Conservation (phyloP, 2,888 invertebrate species). For the Coelopa pilipes region DNA sequence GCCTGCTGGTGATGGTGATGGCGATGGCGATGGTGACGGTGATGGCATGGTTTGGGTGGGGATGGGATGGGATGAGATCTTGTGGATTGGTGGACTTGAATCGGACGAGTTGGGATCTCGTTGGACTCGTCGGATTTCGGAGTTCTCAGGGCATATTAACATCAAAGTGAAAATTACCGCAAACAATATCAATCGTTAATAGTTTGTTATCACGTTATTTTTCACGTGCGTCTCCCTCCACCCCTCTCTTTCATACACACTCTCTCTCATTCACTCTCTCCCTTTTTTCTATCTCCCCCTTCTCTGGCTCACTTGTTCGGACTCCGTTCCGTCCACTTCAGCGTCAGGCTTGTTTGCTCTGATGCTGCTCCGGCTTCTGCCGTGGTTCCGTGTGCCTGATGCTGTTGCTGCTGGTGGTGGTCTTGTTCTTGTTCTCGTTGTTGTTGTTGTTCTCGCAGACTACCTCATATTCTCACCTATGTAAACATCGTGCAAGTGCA, state of each 20-base stretch:
- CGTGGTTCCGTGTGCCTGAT: background rate
- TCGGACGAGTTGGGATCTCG: background rate
- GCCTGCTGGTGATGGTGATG: background rate
- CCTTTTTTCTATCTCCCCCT: background rate
- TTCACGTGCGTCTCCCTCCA: conserved; percentile 27
- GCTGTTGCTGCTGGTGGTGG: conserved; percentile 23
- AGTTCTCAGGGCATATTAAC: conserved; percentile 41
- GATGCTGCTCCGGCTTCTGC: conserved; percentile 10
- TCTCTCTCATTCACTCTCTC: conserved; percentile 18
- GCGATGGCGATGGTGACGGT: too few relatives aligned
- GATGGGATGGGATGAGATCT: background rate
- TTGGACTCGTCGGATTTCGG: background rate
- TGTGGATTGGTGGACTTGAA: background rate
- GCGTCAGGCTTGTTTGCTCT: too few relatives aligned
- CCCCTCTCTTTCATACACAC: conserved; percentile 40
- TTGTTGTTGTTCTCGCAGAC: conserved; percentile 7
- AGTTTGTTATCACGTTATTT: conserved; percentile 47
- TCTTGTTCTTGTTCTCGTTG: conserved; percentile 13
- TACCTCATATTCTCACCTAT: conserved; percentile 16
- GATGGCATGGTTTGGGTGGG: background rate
- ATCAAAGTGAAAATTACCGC: conserved; percentile 53
- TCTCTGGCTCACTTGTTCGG: background rate
- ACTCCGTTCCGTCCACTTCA: conserved; percentile 5
- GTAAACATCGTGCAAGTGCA: conserved; percentile 26
- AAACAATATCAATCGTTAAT: conserved; percentile 52